Evolutionary conservation across 2,888 invertebrate species (phyloP).

Genomic region (Drosophila limbata): DNA sequence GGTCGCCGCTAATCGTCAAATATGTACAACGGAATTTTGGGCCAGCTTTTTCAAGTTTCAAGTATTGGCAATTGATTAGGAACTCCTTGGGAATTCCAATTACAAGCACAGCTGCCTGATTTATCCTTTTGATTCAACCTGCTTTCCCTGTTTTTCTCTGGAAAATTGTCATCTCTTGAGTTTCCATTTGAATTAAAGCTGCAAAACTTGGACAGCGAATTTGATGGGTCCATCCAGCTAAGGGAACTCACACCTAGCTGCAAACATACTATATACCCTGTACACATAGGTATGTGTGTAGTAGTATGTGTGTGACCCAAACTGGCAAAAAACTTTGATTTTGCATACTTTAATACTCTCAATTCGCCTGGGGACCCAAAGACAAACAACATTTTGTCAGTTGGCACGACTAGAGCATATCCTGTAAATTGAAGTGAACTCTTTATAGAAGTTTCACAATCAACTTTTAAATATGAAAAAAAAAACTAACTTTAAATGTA

Average conservation of each 20-base stretch:
- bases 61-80: constrained; percentile 4
- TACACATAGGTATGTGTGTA: background rate
- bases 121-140: background rate
- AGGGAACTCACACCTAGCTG: constrained; percentile 10
- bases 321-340: constrained; percentile 49
- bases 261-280: constrained; percentile 3
- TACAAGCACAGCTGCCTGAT: background rate
- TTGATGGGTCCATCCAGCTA: constrained; percentile 21
- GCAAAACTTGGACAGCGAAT: constrained; percentile 14
- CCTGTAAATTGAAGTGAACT: background rate
- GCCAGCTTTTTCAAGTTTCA: background rate
- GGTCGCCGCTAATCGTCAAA: constrained; percentile 12
- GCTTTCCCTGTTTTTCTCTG: background rate
- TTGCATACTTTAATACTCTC: constrained; percentile 46
- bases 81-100: constrained; percentile 5
- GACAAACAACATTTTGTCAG: background rate
- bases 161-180: constrained; percentile 7
- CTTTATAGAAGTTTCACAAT: too few relatives aligned
- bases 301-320: constrained; percentile 1
- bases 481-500: too few relatives aligned
- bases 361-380: constrained; percentile 25
- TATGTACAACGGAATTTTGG: background rate
- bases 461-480: too few relatives aligned
- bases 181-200: constrained; percentile 9
- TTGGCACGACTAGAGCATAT: constrained; percentile 11